Percentiles rank a stretch among this genome's conserved stretches.
Evolutionary conservation across 1,140 invertebrate genomes (phyloP).

Genomic region (Colletes gigas): DNA sequence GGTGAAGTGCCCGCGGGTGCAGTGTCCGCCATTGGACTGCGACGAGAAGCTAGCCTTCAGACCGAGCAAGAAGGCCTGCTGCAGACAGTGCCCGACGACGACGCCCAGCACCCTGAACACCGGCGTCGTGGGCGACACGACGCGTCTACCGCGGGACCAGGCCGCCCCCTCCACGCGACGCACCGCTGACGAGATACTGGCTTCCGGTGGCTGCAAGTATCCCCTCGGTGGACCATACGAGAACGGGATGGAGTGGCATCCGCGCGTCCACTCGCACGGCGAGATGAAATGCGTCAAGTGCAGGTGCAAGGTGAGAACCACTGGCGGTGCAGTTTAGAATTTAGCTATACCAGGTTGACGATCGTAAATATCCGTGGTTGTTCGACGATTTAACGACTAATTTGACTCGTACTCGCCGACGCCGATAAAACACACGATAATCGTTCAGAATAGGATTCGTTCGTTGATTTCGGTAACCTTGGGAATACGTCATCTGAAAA

Average conservation of each 20-base stretch:
- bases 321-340: no score
- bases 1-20: slow-evolving; percentile 88
- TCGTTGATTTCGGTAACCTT: no score
- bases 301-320: slow-evolving; percentile 88
- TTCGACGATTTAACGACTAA: no score
- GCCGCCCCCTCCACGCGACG: slow-evolving; percentile 70
- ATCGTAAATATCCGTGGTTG: no score
- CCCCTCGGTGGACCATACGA: slow-evolving; percentile 85
- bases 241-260: slow-evolving; percentile 93
- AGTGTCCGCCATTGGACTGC: slow-evolving; percentile 88
- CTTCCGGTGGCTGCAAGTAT: slow-evolving; percentile 89
- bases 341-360: no score
- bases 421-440: no score
- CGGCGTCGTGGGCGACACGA: slow-evolving; percentile 60
- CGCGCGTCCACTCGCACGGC: slow-evolving; percentile 89
- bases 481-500: no score
- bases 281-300: slow-evolving; percentile 93
- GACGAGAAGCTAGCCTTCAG: slow-evolving; percentile 86
- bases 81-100: slow-evolving; percentile 87
- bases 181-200: slow-evolving; percentile 85
- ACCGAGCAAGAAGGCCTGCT: slow-evolving; percentile 89
- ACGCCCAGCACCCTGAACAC: slow-evolving; percentile 74
- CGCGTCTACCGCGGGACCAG: slow-evolving; percentile 69
- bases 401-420: no score
- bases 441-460: no score